Evolutionary conservation across 53 echinoderm and acorn worm species (phyloP).

Genomic region (Antedon mediterranea): DNA sequence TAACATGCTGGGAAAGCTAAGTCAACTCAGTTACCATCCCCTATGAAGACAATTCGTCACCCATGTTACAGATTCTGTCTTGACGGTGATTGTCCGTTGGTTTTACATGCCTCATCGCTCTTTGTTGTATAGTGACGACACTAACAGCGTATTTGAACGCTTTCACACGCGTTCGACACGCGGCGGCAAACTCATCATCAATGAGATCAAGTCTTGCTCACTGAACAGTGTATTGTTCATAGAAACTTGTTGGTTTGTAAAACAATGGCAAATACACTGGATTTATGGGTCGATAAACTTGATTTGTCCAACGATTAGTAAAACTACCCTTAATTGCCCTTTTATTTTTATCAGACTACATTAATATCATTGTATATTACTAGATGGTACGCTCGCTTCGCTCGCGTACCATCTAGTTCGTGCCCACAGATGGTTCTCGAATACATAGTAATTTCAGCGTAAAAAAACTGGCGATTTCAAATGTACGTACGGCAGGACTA

Average conservation of each 20-base stretch:
- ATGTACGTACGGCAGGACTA: too few relatives aligned
- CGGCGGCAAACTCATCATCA: neutral
- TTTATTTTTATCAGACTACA: neutral
- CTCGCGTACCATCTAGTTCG: too few relatives aligned
- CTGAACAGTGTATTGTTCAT: neutral
- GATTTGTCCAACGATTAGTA: neutral
- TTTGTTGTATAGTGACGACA: neutral
- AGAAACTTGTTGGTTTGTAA: neutral
- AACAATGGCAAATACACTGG: neutral
- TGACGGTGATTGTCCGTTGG: neutral
- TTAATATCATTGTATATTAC: too few relatives aligned
- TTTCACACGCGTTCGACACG: neutral
- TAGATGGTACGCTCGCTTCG: too few relatives aligned
- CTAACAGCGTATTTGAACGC: neutral
- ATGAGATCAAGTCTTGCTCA: neutral
- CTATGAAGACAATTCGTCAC: neutral
- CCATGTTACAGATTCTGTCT: neutral
- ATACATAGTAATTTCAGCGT: too few relatives aligned
- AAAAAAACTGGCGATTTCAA: too few relatives aligned
- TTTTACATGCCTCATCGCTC: neutral
- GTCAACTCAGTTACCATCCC: neutral
- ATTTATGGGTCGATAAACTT: neutral
- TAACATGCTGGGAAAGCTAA: neutral
- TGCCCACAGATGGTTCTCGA: too few relatives aligned
- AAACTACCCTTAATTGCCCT: neutral